phyloP scores from a whole-genome alignment of 2,888 invertebrate species.

The Megalurothrips usitatus region DNA sequence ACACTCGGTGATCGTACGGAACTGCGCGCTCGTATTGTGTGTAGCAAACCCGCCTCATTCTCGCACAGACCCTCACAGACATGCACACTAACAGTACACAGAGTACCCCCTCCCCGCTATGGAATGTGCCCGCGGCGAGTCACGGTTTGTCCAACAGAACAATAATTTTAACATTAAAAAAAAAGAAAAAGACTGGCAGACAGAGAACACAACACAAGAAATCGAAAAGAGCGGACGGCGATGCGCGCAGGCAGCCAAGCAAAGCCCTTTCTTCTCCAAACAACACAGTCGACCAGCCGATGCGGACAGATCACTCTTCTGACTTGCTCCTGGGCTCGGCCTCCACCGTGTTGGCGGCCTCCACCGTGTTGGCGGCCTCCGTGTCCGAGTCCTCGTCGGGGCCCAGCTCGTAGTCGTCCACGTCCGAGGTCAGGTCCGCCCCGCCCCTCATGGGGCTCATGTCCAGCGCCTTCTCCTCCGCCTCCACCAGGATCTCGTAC shows the following conservation, averaged over 20 bases:
- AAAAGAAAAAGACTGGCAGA: neutral
- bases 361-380: neutral
- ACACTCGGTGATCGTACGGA: neutral
- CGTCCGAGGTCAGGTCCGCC: neutral
- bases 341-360: neutral
- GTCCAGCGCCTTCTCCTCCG: conserved; percentile 12
- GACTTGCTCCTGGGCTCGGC: neutral
- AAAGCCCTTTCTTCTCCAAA: no score
- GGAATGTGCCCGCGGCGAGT: neutral
- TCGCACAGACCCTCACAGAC: neutral
- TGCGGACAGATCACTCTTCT: conserved; percentile 6
- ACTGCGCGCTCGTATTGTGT: neutral
- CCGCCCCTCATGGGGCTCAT: neutral
- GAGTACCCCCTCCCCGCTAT: neutral
- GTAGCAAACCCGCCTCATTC: neutral
- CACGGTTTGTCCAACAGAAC: neutral
- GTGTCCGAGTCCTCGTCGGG: neutral
- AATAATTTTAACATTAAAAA: neutral
- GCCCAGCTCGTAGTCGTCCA: neutral
- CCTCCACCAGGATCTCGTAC: conserved; percentile 14
- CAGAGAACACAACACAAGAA: no score
- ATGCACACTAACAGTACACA: neutral
- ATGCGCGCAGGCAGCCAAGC: no score
- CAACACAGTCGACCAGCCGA: no score
- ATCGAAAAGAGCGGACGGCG: no score